A percentile compares a stretch with the other conserved stretches of the same genome.
phyloP scores from a whole-genome alignment of 1,140 invertebrate genomes.

The Drosophila oshimai region DNA sequence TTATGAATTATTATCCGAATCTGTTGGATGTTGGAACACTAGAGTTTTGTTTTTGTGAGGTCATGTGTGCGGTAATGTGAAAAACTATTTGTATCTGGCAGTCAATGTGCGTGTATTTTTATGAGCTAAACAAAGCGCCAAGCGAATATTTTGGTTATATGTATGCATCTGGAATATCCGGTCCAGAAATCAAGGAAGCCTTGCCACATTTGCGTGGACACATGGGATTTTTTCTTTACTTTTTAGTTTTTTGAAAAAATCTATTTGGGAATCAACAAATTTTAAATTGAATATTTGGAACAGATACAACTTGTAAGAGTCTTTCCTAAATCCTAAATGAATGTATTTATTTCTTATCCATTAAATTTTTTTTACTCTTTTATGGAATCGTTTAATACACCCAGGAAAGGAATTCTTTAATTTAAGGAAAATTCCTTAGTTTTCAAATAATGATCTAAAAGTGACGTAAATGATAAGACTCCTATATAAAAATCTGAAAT shows the following conservation, averaged over 20 bases:
- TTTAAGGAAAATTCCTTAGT: no score
- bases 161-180: conserved; percentile 30
- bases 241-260: neutral
- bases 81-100: conserved; percentile 47
- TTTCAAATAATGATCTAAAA: no score
- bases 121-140: conserved; percentile 41
- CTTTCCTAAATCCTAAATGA: no score
- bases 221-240: neutral
- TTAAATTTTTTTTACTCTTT: no score
- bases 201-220: neutral
- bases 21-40: neutral
- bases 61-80: conserved; percentile 26
- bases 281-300: no score
- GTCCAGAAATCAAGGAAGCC: conserved; percentile 14
- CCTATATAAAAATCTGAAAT: no score
- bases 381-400: no score
- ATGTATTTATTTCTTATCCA: no score
- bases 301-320: no score
- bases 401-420: no score
- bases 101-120: conserved; percentile 45
- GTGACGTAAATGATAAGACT: no score
- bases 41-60: conserved; percentile 1
- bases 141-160: conserved; percentile 14
- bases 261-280: no score
- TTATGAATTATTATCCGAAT: conserved; percentile 39